Evolutionary conservation across 2,888 invertebrate genomes (phyloP), one percentile per base, ranked within the genome.

Genomic region (Drosophila dives): DNA sequence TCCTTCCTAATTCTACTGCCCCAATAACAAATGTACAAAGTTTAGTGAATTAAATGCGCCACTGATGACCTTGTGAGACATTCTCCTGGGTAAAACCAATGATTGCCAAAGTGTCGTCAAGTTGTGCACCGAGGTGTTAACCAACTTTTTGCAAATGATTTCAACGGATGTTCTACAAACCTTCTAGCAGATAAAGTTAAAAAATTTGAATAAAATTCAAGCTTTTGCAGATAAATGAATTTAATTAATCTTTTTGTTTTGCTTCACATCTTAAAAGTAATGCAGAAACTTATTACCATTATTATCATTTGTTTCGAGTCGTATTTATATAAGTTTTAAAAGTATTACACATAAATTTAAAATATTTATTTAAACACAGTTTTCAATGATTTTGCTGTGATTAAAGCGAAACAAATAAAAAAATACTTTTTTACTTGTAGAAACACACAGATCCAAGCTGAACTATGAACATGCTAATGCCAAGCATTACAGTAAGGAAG

Each of bases 11-110:
- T 40, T 26, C 32, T 20, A 49, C 58, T 67, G 69, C 11, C 61
- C 63, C 72, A 77, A 72, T 73, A 80, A 83, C 78, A 81, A 86
- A 86, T 89, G 78, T 72, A 70, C 55, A 84, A 89, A 84, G 85
- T 89, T 85, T 77, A 72, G 85, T 81, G 82, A 87, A 79, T 87
- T 75, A 81, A 84, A 86, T 84, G 81, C 73, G 81, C 59, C 80
- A 77, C 36, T 59, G 38, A 51, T 72, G 83, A 62, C 82, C 79
- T 71, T 69, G 60, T 36, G 29, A 40, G 34, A 42, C 23, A 54
- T 56, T 81, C 70, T 78, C 64, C 56, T 48, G 49, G 67, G 50
- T 4, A 49, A 64, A 53, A 62, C 53, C 54, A 64, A 48, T 75
- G 67, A 67, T 63, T 65, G 45, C 60, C 56, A 68, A 64, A 29